Evolutionary conservation across 1,140 invertebrate species (phyloP).

Genomic region (Formica exsecta): DNA sequence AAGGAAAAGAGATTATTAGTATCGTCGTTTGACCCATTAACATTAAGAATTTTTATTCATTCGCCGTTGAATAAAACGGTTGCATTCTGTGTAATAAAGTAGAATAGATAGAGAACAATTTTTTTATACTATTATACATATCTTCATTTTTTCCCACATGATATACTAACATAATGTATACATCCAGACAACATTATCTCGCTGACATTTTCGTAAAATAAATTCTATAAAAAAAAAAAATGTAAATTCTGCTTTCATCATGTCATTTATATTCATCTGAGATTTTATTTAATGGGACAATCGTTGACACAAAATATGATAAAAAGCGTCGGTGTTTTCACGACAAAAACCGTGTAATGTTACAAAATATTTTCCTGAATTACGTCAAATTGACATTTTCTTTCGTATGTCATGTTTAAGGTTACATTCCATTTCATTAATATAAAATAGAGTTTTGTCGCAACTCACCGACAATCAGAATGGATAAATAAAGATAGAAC

Average conservation of each 20-base stretch:
- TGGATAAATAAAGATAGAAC: constrained; percentile 31
- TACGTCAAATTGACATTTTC: constrained; percentile 16
- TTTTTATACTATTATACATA: background rate
- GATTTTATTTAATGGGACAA: constrained; percentile 58
- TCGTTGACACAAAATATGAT: constrained; percentile 42
- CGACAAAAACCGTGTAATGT: constrained; percentile 27
- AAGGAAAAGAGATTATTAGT: constrained; percentile 11
- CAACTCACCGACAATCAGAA: constrained; percentile 42
- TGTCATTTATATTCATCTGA: constrained; percentile 29
- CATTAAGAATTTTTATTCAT: constrained; percentile 12
- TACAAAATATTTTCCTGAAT: constrained; percentile 13
- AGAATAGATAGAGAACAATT: background rate
- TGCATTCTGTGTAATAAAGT: no score
- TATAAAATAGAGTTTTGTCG: constrained; percentile 5
- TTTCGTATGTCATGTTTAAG: background rate
- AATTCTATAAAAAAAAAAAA: constrained; percentile 2
- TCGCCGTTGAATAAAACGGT: background rate
- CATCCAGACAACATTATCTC: constrained; percentile 6
- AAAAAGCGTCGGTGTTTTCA: constrained; percentile 35
- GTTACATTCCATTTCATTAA: background rate
- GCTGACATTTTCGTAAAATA: constrained; percentile 40
- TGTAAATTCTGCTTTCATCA: background rate
- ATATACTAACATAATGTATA: background rate
- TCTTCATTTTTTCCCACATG: constrained; percentile 1
- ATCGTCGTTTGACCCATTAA: constrained; percentile 53